Base-by-base conservation (phyloP, 2,888 invertebrate species). In the Machimus rusticus region DNA sequence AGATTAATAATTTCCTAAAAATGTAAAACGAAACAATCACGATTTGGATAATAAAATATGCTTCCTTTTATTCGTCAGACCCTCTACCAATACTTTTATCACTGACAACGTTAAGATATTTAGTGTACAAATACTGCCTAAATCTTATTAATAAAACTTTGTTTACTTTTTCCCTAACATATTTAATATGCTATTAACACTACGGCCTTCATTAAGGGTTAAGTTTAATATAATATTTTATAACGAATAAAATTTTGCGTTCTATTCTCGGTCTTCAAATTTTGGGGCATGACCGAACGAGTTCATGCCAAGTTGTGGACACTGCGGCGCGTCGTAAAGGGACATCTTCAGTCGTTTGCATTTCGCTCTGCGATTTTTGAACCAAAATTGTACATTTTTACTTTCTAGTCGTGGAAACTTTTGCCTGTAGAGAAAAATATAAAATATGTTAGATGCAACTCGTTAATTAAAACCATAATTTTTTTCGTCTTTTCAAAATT, bases 381-480 rank as follows among this genome's bases (percentile, higher is more conserved):
- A 99, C 99, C 99, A 99, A 93, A 99, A 98, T 93, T 99, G 99
- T 89, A 99, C 99, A 92, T 99, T 99, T 94, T 99, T 99, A 74
- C 99, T 98, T 92, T 99, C 99, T 89, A 99, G 94, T n/a, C 98
- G 96, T 1, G 99, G 99, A 93, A 99, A 99, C 93, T 99, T 99
- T 93, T 99, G 99, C 91, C 99, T 94, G 89, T n/a, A 90, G 90
- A 74, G 2, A 86, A 66, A 88, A 28, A 55, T 74, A n/a, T 86
- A 79, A 82, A 57, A 66, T 23, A 19, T 43, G 16, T 43, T 78
- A 39, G 12, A 43, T 12, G 5, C 3, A 34, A 34, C 34, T 77
- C 3, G 74, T 6, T 6, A 34, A 34, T 34, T 34, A 28, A 74
- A 74, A 8, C 19, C n/a, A 74, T 12, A 46, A 46, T 16, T 39